Evolutionary conservation across 2,797 vertebrate genomes (phyloP).

Genomic region (Catharus ustulatus): DNA sequence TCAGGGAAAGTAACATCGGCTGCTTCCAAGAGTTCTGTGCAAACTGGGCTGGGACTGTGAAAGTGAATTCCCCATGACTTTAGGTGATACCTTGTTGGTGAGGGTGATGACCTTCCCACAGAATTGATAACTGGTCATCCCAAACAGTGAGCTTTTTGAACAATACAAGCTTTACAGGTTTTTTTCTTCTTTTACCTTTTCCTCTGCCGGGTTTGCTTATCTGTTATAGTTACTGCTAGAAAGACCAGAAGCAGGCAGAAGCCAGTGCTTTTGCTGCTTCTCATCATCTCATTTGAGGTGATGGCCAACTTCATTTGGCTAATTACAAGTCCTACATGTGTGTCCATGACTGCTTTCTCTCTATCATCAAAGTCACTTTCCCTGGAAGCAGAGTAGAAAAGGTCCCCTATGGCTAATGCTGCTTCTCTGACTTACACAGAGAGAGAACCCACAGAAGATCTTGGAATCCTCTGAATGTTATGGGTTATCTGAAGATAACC

Average conservation of each 20-base stretch:
- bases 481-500: neutral
- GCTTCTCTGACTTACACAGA: neutral
- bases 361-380: neutral
- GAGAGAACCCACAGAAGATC: neutral
- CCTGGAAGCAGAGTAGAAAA: neutral
- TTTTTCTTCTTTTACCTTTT: neutral
- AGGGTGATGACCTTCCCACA: neutral
- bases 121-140: neutral
- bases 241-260: neutral
- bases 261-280: neutral
- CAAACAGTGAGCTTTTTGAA: neutral
- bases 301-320: neutral
- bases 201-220: neutral
- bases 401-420: neutral
- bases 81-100: neutral
- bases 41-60: neutral
- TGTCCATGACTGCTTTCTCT: neutral
- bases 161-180: neutral
- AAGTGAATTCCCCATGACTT: neutral
- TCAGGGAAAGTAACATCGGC: neutral
- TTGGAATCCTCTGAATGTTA: neutral
- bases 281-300: neutral
- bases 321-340: neutral
- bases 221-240: neutral
- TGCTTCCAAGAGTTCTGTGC: neutral